phyloP scores from a whole-genome alignment of 2,797 vertebrate genomes.

The Xiphophorus birchmanni region DNA sequence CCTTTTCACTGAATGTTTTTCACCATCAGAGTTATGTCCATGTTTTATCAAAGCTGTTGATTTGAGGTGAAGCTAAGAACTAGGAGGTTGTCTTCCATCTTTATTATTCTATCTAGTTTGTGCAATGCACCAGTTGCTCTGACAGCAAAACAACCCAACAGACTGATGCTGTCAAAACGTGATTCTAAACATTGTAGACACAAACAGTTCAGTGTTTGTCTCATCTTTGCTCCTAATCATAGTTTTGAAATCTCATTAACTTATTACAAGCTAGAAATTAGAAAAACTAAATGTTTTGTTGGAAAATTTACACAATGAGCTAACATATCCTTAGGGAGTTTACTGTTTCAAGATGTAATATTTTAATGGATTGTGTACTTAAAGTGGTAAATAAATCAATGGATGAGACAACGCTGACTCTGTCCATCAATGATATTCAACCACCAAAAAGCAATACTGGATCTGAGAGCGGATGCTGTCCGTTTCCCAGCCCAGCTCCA shows the following conservation, averaged over 20 bases:
- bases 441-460: not conserved
- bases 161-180: not conserved
- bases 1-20: not conserved
- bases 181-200: not conserved
- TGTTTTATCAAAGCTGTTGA: not conserved
- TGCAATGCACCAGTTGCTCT: not conserved
- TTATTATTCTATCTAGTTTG: not conserved
- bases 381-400: not conserved
- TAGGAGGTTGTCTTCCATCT: not conserved
- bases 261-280: not conserved
- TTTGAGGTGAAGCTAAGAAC: not conserved
- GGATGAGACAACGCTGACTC: conserved; percentile 12
- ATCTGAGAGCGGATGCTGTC: not conserved
- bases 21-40: not conserved
- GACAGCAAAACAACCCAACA: not conserved
- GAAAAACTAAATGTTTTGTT: not conserved
- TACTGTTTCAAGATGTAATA: not conserved
- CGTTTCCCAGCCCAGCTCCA: conserved; percentile 14
- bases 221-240: not conserved
- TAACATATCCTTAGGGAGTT: not conserved
- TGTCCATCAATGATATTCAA: not conserved
- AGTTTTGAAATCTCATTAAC: not conserved
- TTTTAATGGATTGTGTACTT: not conserved
- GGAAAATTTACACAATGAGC: not conserved
- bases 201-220: not conserved